Percentiles rank a stretch among this genome's conserved stretches.
Evolutionary conservation across 2,888 invertebrate genomes (phyloP).

Genomic region (Neocrepidodera transversa): DNA sequence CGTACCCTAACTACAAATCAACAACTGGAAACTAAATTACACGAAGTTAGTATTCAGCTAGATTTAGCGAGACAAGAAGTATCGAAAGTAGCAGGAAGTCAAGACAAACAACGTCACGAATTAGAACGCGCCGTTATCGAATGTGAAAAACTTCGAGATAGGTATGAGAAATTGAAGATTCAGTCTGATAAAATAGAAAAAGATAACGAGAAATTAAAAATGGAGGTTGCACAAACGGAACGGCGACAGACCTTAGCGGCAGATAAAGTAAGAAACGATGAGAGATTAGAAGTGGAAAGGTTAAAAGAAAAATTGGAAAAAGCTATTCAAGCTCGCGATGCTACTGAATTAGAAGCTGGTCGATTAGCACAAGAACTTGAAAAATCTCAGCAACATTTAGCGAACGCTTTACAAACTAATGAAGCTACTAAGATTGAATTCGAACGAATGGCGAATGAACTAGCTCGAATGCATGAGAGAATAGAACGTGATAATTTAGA

Average conservation of each 20-base stretch:
- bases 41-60: constrained; percentile 81
- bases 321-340: constrained; percentile 80
- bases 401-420: constrained; percentile 83
- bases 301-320: constrained; percentile 87
- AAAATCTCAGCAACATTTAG: constrained; percentile 83
- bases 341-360: constrained; percentile 85
- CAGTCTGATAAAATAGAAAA: constrained; percentile 75
- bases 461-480: constrained; percentile 81
- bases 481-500: constrained; percentile 76
- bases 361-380: constrained; percentile 84
- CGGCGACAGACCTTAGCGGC: constrained; percentile 68
- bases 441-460: constrained; percentile 82
- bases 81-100: constrained; percentile 73
- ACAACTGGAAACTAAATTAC: constrained; percentile 76
- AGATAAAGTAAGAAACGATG: constrained; percentile 71
- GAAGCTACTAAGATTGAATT: constrained; percentile 85
- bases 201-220: constrained; percentile 79
- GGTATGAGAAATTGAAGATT: constrained; percentile 82
- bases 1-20: constrained; percentile 69
- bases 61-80: constrained; percentile 82
- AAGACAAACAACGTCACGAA: constrained; percentile 82
- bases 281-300: constrained; percentile 81
- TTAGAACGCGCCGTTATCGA: constrained; percentile 87
- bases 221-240: constrained; percentile 72
- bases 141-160: constrained; percentile 86